Evolutionary conservation across 2,797 vertebrate species (phyloP), one percentile per base, ranked within the genome.

Genomic region (Pseudopleuronectes americanus): DNA sequence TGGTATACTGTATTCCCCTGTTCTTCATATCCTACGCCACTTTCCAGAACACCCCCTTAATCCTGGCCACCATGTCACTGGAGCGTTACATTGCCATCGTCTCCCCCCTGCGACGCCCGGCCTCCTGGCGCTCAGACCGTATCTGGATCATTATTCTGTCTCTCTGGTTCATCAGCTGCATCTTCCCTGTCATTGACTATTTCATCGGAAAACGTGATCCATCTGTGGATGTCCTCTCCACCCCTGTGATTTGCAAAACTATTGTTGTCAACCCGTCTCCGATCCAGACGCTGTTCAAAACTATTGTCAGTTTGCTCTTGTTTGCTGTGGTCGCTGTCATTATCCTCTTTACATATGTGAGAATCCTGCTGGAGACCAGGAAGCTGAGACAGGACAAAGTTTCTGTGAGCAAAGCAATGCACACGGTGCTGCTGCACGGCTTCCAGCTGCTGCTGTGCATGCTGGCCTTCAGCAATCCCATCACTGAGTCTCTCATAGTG

Each of bases 61-160:
- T 94, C 73, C 77, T 95, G 64, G 93, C 94, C 0, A 80, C 92
- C 23, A 95, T 95, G 95, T 94, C 93, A 6, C 79, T 95, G 57
- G 94, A 95, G 83, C 93, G 94, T 24, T 95, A 95, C 3, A 79
- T 94, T 14, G 91, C 94, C 65, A 95, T 95, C 52, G 67, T 92
- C 66, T 92, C 93, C 71, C 94, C 95, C 0, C 81, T 95, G 28
- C 87, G 81, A 17, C 57, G 84, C 2, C 91, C 91, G 0, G 24
- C 78, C 0, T 80, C 86, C 22, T 95, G 94, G 93, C 90, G 84
- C 13, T 87, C 92, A 1, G 89, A 94, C 57, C 90, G 87, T 2
- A 92, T 94, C 63, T 94, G 93, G 92, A 72, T 89, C 23, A 89
- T 92, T 23, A 82, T 92, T 47, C 63, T 94, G 60, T 73, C 49